Percentiles rank a stretch among this genome's conserved stretches.
Evolutionary conservation across 1,140 invertebrate genomes (phyloP).

Genomic region (Reticulitermes speratus): DNA sequence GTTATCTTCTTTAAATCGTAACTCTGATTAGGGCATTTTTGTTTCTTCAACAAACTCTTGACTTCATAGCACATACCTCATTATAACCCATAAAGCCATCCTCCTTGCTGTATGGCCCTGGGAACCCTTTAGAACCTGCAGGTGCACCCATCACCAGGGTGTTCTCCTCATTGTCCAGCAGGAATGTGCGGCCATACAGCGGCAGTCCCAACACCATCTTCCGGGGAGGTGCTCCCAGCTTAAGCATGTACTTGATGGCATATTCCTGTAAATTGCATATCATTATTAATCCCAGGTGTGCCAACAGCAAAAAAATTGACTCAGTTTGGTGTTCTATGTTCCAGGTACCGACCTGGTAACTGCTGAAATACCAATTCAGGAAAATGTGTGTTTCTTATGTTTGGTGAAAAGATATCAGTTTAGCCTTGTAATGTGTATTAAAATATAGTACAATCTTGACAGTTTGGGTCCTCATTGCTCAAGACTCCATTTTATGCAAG

Average conservation of each 20-base stretch:
- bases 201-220: constrained; percentile 82
- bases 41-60: too few relatives aligned
- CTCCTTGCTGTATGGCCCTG: constrained; percentile 75
- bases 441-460: too few relatives aligned
- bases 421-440: too few relatives aligned
- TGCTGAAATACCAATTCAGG: too few relatives aligned
- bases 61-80: constrained; percentile 57
- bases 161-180: constrained; percentile 49
- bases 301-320: background rate
- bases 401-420: too few relatives aligned
- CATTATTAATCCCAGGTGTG: background rate
- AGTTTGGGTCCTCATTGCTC: too few relatives aligned
- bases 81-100: constrained; percentile 86
- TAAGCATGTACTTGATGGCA: constrained; percentile 47
- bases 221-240: constrained; percentile 61
- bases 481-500: too few relatives aligned
- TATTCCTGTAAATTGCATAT: constrained; percentile 39
- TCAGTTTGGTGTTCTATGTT: too few relatives aligned
- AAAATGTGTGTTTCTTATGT: too few relatives aligned
- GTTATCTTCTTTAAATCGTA: too few relatives aligned
- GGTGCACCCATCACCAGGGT: constrained; percentile 50
- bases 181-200: constrained; percentile 79
- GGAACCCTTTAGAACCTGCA: constrained; percentile 59
- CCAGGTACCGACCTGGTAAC: too few relatives aligned
- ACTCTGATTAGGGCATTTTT: too few relatives aligned